These are phyloP conservation scores for Acronicta psi DNA, from an alignment of 2,888 invertebrate species.

Conservation along the genomic window DNA sequence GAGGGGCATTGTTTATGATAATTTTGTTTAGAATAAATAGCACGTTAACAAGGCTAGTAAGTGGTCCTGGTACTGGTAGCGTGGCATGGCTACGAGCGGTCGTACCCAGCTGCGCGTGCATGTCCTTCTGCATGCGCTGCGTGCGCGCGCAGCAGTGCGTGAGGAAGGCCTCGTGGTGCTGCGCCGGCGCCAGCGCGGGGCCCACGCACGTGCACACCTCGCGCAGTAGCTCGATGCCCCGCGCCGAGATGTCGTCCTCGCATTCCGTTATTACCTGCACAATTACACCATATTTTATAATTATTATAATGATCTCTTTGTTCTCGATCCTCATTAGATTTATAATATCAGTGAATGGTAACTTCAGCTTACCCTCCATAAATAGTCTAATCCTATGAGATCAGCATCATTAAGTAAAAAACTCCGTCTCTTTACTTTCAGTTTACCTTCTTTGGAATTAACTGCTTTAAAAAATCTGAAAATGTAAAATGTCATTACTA, in stretches of 20 bases:
- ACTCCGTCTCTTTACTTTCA: slow-evolving; percentile 95
- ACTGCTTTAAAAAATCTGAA: slow-evolving; percentile 97
- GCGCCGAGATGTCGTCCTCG: slow-evolving; percentile 96
- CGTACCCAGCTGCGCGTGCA: slow-evolving; percentile 86
- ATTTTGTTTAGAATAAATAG: too few relatives aligned
- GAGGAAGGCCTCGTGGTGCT: slow-evolving; percentile 97
- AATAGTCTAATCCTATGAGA: slow-evolving; percentile 98
- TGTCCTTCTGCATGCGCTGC: slow-evolving; percentile 95
- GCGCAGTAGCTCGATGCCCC: slow-evolving; percentile 96
- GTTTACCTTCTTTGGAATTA: slow-evolving; percentile 97
- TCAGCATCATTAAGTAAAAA: slow-evolving; percentile 97
- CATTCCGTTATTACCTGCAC: slow-evolving; percentile 95
- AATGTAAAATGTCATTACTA: slow-evolving; percentile 35
- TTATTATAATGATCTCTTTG: neutral
- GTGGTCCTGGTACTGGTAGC: too few relatives aligned
- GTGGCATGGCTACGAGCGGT: too few relatives aligned
- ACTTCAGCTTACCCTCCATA: slow-evolving; percentile 94
- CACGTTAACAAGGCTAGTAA: too few relatives aligned
- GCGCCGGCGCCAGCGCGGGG: slow-evolving; percentile 93
- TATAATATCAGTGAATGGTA: neutral
- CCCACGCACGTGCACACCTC: slow-evolving; percentile 98
- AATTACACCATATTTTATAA: neutral
- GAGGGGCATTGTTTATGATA: too few relatives aligned
- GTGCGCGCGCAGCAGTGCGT: slow-evolving; percentile 97
- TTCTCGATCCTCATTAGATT: neutral